These are phyloP conservation scores for Lycaon pictus DNA, from an alignment of 2,113 vertebrate genomes.

Conservation along the genomic window DNA sequence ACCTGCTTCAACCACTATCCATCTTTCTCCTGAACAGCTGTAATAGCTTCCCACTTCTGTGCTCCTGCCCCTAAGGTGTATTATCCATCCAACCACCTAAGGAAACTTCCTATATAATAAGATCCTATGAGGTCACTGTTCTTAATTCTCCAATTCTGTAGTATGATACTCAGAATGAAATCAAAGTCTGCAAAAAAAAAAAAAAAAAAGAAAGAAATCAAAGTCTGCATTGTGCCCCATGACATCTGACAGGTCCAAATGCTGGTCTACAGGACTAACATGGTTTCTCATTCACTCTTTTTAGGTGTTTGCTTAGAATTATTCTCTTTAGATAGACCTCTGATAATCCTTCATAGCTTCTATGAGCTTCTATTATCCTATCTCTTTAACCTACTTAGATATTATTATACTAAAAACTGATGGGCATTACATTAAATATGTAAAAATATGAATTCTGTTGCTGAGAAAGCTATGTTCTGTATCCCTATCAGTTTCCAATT, in stretches of 20 bases:
- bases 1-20: neutral
- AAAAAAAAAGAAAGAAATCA: too few species aligned
- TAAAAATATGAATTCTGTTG: neutral
- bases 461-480: neutral
- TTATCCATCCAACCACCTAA: neutral
- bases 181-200: too few species aligned
- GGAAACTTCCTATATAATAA: neutral
- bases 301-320: neutral
- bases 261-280: neutral
- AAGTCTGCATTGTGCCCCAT: neutral
- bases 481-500: neutral
- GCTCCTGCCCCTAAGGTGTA: neutral
- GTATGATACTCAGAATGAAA: neutral
- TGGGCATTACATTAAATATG: neutral
- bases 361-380: neutral
- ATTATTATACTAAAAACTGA: neutral
- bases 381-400: neutral
- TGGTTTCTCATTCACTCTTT: neutral
- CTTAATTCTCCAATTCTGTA: neutral
- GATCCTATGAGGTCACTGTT: neutral
- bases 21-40: neutral
- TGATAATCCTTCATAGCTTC: neutral
- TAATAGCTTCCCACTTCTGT: neutral
- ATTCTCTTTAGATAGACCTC: neutral
- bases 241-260: neutral